phyloP scores from a whole-genome alignment of 2,888 invertebrate genomes.

The Anthoptus insignis region DNA sequence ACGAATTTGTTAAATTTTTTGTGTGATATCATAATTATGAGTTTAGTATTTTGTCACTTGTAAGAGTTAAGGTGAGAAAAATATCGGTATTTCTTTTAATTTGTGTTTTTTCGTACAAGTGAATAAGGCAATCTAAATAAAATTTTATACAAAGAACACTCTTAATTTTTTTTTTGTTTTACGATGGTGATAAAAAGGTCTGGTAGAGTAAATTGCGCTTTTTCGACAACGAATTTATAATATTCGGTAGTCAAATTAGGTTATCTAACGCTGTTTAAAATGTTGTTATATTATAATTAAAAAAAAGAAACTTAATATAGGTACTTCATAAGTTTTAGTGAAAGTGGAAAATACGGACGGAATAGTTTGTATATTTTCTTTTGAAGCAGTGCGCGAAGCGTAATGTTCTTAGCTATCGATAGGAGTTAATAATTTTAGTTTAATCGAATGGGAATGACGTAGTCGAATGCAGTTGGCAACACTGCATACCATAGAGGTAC shows the following conservation, averaged over 20 bases:
- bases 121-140: no score
- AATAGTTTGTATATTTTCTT: conserved; percentile 52
- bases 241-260: conserved; percentile 40
- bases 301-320: conserved; percentile 49
- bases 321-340: conserved; percentile 55
- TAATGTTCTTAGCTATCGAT: conserved; percentile 44
- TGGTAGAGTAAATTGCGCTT: conserved; percentile 5
- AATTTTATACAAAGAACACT: no score
- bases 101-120: no score
- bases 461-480: conserved; percentile 35
- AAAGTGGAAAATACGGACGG: conserved; percentile 46
- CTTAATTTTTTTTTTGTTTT: no score
- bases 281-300: conserved; percentile 45
- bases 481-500: conserved; percentile 10
- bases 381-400: conserved; percentile 50
- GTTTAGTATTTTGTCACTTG: no score
- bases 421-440: conserved; percentile 42
- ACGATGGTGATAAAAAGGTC: conserved; percentile 5
- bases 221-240: conserved; percentile 46
- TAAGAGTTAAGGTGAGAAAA: no score
- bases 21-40: no score
- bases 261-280: conserved; percentile 48
- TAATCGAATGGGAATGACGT: conserved; percentile 31
- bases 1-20: no score
- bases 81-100: neutral